Percentiles rank a stretch among this genome's conserved stretches.
Conservation (phyloP, 2,113 vertebrate genomes). For the Siniperca chuatsi region DNA sequence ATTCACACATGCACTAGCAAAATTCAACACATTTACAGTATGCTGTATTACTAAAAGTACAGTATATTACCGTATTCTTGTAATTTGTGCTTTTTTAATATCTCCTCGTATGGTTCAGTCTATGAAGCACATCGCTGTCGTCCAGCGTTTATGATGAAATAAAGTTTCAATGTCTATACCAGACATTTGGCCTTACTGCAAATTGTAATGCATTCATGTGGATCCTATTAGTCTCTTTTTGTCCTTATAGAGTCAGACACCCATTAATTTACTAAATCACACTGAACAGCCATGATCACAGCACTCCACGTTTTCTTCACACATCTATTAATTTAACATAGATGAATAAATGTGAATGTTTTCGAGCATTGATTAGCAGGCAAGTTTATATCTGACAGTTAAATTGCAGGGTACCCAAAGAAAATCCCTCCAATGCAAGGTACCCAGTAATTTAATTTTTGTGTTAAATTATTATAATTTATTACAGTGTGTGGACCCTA, state of each 20-base stretch:
- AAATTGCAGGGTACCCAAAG: slow-evolving; percentile 95
- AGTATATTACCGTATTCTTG: slow-evolving; percentile 30
- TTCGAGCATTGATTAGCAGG: slow-evolving; percentile 96
- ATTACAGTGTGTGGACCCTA: slow-evolving; percentile 97
- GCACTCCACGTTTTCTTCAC: slow-evolving; percentile 94
- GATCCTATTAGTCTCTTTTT: slow-evolving; percentile 90
- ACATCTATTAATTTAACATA: slow-evolving; percentile 98
- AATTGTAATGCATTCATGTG: slow-evolving; percentile 81
- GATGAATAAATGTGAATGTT: slow-evolving; percentile 99
- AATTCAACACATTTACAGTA: slow-evolving; percentile 20
- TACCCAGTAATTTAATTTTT: slow-evolving; percentile 99
- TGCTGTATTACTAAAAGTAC: slow-evolving; percentile 4
- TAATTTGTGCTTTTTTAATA: slow-evolving; percentile 55
- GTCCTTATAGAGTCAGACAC: slow-evolving; percentile 92
- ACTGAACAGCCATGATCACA: slow-evolving; percentile 95
- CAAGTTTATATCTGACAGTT: slow-evolving; percentile 98
- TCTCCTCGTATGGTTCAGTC: slow-evolving; percentile 41
- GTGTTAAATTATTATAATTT: slow-evolving; percentile 99
- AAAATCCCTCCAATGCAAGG: slow-evolving; percentile 92
- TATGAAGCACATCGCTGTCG: slow-evolving; percentile 50
- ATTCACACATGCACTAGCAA: slow-evolving; percentile 1
- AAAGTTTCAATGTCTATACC: slow-evolving; percentile 75
- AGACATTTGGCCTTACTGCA: slow-evolving; percentile 75
- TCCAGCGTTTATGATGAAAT: slow-evolving; percentile 73
- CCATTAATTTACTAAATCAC: slow-evolving; percentile 98